phyloP scores from a whole-genome alignment of 2,113 vertebrate genomes.

The Pollachius pollachius region DNA sequence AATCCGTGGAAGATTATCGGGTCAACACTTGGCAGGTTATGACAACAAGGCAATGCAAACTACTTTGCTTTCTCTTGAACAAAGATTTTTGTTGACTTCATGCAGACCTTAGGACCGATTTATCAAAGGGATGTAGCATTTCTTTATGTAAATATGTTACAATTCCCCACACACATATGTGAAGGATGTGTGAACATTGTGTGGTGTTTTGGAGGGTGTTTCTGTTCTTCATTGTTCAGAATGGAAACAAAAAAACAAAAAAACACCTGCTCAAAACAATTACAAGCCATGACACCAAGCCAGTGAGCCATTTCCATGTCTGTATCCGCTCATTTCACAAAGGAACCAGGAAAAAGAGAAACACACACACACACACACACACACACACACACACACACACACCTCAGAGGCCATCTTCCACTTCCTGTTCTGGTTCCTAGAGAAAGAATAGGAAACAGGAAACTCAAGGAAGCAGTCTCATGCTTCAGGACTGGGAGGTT shows the following conservation, averaged over 20 bases:
- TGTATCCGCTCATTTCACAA: constrained; percentile 61
- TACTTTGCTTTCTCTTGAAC: too few species aligned
- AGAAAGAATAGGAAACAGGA: constrained; percentile 28
- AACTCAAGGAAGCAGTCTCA: constrained; percentile 3
- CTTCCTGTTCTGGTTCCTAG: constrained; percentile 50
- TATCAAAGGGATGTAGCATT: too few species aligned
- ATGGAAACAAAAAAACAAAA: constrained; percentile 6
- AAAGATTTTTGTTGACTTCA: too few species aligned
- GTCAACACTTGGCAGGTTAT: constrained; percentile 34
- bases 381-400: not conserved
- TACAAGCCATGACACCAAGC: constrained; percentile 20
- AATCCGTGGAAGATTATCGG: constrained; percentile 20
- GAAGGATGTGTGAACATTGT: constrained; percentile 1
- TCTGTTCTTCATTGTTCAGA: constrained; percentile 24
- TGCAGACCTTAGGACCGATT: too few species aligned
- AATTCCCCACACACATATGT: too few species aligned
- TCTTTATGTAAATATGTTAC: too few species aligned
- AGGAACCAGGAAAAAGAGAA: constrained; percentile 31
- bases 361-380: too few species aligned
- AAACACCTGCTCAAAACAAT: constrained; percentile 52
- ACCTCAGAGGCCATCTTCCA: constrained; percentile 35
- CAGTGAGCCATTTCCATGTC: constrained; percentile 59
- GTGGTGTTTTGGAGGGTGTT: constrained; percentile 10
- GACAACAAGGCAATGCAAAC: not conserved
- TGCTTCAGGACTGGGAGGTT: too few species aligned